phyloP scores from a whole-genome alignment of 2,888 invertebrate genomes.

The Brachyopa scutellaris region DNA sequence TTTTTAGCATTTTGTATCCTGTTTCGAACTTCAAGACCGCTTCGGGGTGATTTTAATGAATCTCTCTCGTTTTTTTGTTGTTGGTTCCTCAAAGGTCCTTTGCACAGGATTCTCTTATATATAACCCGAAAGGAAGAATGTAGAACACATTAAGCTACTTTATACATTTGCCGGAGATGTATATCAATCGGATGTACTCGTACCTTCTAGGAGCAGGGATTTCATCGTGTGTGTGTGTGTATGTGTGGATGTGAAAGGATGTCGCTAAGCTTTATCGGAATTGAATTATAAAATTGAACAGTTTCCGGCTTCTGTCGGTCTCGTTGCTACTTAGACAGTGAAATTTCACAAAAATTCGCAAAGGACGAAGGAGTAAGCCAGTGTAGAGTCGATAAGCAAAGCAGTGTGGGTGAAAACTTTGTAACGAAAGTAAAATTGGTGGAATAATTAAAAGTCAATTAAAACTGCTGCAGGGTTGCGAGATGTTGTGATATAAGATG shows the following conservation, averaged over 20 bases:
- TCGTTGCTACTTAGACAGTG: background rate
- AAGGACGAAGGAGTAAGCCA: background rate
- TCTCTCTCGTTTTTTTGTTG: slow-evolving; percentile 23
- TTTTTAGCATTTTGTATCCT: slow-evolving; percentile 11
- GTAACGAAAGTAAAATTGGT: slow-evolving; percentile 63
- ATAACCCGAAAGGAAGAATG: background rate
- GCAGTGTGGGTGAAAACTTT: slow-evolving; percentile 24
- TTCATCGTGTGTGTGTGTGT: background rate
- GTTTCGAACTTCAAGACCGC: slow-evolving; percentile 56
- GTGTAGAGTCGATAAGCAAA: background rate
- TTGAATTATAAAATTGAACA: slow-evolving; percentile 69
- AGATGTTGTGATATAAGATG: slow-evolving; percentile 39
- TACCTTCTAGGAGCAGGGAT: background rate
- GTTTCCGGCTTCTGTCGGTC: slow-evolving; percentile 46
- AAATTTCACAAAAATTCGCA: background rate
- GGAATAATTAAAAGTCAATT: slow-evolving; percentile 70
- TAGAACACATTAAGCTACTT: slow-evolving; percentile 33
- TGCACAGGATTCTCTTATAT: background rate
- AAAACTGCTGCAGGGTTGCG: slow-evolving; percentile 46
- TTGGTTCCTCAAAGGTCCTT: too few species aligned
- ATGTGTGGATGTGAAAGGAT: slow-evolving; percentile 16
- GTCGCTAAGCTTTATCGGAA: slow-evolving; percentile 62
- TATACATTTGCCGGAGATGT: slow-evolving; percentile 26
- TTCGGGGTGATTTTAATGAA: slow-evolving; percentile 66
- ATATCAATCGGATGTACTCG: slow-evolving; percentile 50